Base-by-base conservation (phyloP, 35 echinoderm and acorn worm species). In the Ophiothrix spiculata region DNA sequence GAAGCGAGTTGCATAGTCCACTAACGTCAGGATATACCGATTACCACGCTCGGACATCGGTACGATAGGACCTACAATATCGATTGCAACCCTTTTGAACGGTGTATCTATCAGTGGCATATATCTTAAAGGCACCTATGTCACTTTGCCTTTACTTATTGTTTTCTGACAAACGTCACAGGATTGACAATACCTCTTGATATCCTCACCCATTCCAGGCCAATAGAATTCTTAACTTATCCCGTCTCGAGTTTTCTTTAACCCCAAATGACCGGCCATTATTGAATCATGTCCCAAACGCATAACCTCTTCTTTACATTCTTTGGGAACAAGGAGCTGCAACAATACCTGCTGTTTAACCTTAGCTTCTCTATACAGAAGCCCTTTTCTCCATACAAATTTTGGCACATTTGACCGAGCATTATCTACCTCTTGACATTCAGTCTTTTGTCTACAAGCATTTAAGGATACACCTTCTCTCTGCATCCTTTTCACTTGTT, bases 161-260 rank as follows among this genome's bases (percentile, higher is more conserved):
- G 82, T 86, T 33, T 77, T 42, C 78, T 93, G 91, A 39, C 91
- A 93, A 23, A 85, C 54, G 77, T 94, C 91, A 80, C 91, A 93
- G 64, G 86, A 93, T 36, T 49, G 45, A 31, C 45, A 85, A 78
- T 77, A 89, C 42, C 86, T 13, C 0, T 40, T 45, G 12, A 84
- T 79, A 76, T 93, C 91, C 31, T 85, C 84, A 45, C 82, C 74
- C 56, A 89, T 11, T 79, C 75, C 91, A 21, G 80, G 77, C 84
- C 90, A 87, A 63, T 40, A 87, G 25, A 86, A 92, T 41, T 82
- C 56, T 34, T 56, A 28, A 1, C 33, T 23, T 23, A 87, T 82
- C 64, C 79, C 76, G 14, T 87, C 90, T 8, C 49, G 49, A 35
- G 91, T 93, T 39, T 85, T 89, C 23, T 80, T 84, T 12, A 77